Conservation (phyloP, 2,797 vertebrate species). For the Todus mexicanus region DNA sequence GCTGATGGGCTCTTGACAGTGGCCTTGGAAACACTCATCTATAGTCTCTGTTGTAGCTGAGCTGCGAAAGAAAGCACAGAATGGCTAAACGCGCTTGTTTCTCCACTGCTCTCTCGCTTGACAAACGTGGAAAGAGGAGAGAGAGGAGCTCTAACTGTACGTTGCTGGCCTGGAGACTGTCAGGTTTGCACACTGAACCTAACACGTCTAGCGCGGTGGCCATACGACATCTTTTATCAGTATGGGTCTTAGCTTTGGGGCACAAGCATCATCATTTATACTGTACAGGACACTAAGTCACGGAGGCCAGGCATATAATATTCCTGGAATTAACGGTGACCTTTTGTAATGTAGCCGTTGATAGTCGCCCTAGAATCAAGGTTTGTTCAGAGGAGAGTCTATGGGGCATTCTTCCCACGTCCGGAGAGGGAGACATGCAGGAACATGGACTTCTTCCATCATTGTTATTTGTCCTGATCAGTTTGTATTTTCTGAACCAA, state of each 20-base stretch:
- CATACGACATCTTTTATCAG: background rate
- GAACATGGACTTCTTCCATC: background rate
- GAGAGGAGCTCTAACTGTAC: background rate
- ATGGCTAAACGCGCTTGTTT: background rate
- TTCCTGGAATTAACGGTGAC: background rate
- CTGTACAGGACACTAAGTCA: background rate
- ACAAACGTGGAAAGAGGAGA: no score
- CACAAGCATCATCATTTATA: background rate
- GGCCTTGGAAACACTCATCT: background rate
- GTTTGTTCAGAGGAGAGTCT: background rate
- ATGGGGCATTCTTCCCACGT: fast-evolving
- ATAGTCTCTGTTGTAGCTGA: background rate
- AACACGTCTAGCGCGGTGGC: fast-evolving
- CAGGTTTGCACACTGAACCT: background rate
- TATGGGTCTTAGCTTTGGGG: background rate
- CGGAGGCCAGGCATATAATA: background rate
- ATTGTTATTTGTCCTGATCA: background rate
- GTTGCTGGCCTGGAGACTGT: background rate
- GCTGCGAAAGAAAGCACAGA: background rate
- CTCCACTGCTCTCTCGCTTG: no score
- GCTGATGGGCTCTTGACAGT: background rate
- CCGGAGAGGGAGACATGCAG: background rate
- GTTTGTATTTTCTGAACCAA: background rate
- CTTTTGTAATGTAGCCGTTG: background rate
- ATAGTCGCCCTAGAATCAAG: background rate